Percentiles rank a stretch among this genome's conserved stretches.
These are phyloP conservation scores for Belgica antarctica DNA, from an alignment of 2,888 invertebrate species.

Conservation along the genomic window DNA sequence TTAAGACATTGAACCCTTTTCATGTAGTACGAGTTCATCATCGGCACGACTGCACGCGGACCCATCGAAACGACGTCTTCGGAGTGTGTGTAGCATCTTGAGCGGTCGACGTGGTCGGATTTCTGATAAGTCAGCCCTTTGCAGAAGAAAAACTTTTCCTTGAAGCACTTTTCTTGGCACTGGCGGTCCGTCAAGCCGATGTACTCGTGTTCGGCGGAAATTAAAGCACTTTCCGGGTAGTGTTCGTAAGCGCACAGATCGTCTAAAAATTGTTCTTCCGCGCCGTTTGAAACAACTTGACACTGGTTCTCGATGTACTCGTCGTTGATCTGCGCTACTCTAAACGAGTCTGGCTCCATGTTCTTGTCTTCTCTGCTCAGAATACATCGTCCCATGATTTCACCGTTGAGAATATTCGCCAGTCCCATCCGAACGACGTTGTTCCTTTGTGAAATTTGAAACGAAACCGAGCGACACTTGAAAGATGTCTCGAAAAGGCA, in stretches of 20 bases:
- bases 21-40: constrained; percentile 66
- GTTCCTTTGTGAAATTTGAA: constrained; percentile 55
- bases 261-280: constrained; percentile 25
- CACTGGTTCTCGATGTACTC: constrained; percentile 85
- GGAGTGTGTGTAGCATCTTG: constrained; percentile 70
- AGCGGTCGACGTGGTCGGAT: constrained; percentile 47
- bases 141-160: constrained; percentile 66
- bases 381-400: constrained; percentile 62
- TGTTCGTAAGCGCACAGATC: constrained; percentile 69
- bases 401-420: constrained; percentile 50
- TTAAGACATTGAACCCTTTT: constrained; percentile 81
- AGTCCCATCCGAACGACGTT: constrained; percentile 55
- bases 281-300: constrained; percentile 24
- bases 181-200: constrained; percentile 54
- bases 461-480: constrained; percentile 60
- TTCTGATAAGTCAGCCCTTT: constrained; percentile 63
- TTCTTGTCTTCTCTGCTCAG: constrained; percentile 72
- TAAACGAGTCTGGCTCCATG: constrained; percentile 72
- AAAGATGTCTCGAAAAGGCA: constrained; percentile 60
- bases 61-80: constrained; percentile 79
- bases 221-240: constrained; percentile 67
- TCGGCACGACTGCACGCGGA: constrained; percentile 64
- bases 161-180: constrained; percentile 65
- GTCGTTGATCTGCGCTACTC: constrained; percentile 70
- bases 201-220: constrained; percentile 58